These are phyloP conservation scores for Rallus crepitans DNA, from an alignment of 2,797 vertebrate genomes.

Conservation along the genomic window DNA sequence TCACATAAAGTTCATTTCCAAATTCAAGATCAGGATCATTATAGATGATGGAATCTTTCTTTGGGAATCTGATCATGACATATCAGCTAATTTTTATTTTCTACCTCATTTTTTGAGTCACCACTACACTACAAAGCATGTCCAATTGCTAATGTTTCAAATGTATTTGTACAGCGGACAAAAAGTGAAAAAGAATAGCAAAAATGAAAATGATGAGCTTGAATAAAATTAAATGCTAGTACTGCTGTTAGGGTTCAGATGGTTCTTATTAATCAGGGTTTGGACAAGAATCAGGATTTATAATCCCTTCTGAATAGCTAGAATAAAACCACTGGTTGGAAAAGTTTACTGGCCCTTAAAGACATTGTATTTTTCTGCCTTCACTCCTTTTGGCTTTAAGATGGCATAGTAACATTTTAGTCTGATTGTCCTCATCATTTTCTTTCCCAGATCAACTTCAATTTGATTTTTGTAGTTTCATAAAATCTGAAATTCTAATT, in stretches of 20 bases:
- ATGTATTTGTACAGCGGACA: not conserved
- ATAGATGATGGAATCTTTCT: not conserved
- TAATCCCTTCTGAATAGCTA: constrained; percentile 50
- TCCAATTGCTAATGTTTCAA: not conserved
- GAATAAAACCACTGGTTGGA: constrained; percentile 58
- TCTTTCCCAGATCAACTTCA: constrained; percentile 19
- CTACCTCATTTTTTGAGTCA: not conserved
- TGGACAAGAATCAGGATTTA: constrained; percentile 23
- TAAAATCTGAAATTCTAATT: not conserved
- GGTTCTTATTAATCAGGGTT: constrained; percentile 53
- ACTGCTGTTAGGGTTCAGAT: constrained; percentile 26
- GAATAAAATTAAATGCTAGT: not conserved
- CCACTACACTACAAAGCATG: fast-evolving
- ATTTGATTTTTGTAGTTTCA: not conserved
- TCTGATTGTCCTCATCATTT: not conserved
- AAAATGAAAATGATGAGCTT: not conserved
- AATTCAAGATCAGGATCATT: not conserved
- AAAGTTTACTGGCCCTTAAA: constrained; percentile 36
- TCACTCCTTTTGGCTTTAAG: constrained; percentile 52
- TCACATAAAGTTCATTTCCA: not conserved
- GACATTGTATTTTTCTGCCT: constrained; percentile 38
- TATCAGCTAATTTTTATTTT: not conserved
- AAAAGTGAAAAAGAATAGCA: constrained; percentile 2
- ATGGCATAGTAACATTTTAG: not conserved
- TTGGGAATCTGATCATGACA: not conserved